Base-by-base conservation (phyloP, 2,888 invertebrate species). In the Oscheius onirici region DNA sequence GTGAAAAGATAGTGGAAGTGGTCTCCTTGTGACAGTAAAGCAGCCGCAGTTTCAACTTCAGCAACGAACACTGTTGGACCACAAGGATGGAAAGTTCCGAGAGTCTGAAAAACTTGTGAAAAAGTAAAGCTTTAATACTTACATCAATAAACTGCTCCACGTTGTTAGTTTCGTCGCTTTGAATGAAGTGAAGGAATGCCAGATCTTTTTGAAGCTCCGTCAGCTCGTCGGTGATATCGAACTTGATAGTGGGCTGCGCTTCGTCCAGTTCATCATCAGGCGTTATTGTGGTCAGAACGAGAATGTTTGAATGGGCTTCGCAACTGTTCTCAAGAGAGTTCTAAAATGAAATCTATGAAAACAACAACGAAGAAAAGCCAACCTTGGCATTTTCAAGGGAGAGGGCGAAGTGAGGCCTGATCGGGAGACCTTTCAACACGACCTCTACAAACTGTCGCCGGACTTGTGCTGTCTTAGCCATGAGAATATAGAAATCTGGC, bases 1-100 rank as follows among this genome's bases (percentile, higher is more conserved):
- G 83, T 83, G 74, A 84, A 84, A 69, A 84, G 80, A 43, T 76
- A 82, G 54, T 82, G 76, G 72, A 82, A 84, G 67, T 83, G 83
- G 44, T 80, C 80, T 26, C 78, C 83, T 57, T 73, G 69, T 34
- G 67, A 65, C 15, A 78, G 67, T 28, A 78, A 58, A 17, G 74
- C 73, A 3, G 69, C 71, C 0, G 81, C 81, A 11, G 70, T 54
- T 43, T 74, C 76, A 0, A 83, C 80, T 57, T 83, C 83, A 22
- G 72, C 69, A 5, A 70, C 72, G 65, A 78, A 83, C 1, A 70
- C 63, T 6, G 76, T 63, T 3, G 80, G 75, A 2, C 81, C 81
- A 2, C 71, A 71, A 3, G 78, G 78, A 54, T 82, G 80, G 76
- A 81, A 82, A 3, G 76, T 73, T 3, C 79, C 80, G 11, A 83